Evolutionary conservation across 2,113 vertebrate genomes (phyloP).

Genomic region (Ctenodactylus gundi): DNA sequence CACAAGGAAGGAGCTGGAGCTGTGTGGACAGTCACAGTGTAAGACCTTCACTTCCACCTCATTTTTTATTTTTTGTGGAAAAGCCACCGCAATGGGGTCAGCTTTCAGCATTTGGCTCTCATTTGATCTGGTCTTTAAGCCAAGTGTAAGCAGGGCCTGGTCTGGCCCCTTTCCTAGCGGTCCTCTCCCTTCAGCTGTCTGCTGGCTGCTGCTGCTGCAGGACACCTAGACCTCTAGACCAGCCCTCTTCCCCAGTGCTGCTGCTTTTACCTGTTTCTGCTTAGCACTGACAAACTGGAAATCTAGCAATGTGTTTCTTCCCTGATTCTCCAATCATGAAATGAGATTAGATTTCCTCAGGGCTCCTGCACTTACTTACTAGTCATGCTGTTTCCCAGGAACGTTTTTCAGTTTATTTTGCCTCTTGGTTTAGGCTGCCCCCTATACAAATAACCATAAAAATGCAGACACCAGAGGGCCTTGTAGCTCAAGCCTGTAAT

Average conservation of each 20-base stretch:
- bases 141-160: background rate
- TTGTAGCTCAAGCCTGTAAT: too few relatives aligned
- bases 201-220: background rate
- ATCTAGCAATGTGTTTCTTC: background rate
- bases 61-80: constrained; percentile 40
- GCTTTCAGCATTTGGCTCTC: background rate
- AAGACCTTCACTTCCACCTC: background rate
- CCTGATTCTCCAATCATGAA: background rate
- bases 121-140: background rate
- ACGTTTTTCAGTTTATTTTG: background rate
- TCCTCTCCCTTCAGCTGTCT: background rate
- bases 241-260: fast-evolving
- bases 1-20: background rate
- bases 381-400: background rate
- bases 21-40: background rate
- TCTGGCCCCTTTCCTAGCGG: background rate
- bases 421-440: background rate
- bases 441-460: background rate
- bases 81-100: background rate
- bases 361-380: background rate
- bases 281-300: background rate
- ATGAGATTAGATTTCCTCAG: background rate
- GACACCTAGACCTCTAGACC: background rate
- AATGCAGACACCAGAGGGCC: background rate
- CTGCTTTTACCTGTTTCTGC: background rate